A percentile compares a stretch with the other conserved stretches of the same genome.
These are phyloP conservation scores for Procambarus clarkii DNA, from an alignment of 1,140 invertebrate genomes.

Conservation along the genomic window DNA sequence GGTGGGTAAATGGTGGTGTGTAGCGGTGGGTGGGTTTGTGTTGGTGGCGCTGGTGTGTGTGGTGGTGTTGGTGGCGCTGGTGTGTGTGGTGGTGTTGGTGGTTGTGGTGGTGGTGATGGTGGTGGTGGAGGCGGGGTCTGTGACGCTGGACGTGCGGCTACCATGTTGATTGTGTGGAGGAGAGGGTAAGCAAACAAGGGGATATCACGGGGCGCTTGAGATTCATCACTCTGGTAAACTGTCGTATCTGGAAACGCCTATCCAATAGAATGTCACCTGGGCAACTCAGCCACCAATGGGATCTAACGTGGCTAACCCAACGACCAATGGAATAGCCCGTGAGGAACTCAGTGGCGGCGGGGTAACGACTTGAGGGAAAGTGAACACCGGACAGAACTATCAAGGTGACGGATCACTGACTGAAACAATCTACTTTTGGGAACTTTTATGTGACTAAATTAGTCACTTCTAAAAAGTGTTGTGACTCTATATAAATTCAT, in stretches of 20 bases:
- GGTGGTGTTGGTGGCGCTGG: conserved; percentile 19
- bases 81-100: background rate
- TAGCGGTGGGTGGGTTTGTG: background rate
- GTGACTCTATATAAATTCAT: background rate
- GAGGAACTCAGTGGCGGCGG: no score
- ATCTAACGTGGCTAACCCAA: background rate
- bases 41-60: conserved; percentile 14
- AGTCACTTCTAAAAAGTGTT: no score
- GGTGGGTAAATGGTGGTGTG: background rate
- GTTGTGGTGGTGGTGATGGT: conserved; percentile 6
- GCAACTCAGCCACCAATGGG: background rate
- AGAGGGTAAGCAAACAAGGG: conserved; percentile 2
- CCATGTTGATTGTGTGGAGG: conserved; percentile 20
- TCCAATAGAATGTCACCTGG: background rate
- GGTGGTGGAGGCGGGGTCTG: conserved; percentile 3
- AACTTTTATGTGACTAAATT: background rate
- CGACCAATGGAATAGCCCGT: no score
- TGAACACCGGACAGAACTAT: background rate
- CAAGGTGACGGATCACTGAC: background rate
- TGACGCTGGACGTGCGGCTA: conserved; percentile 17
- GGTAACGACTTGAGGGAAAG: no score
- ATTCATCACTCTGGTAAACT: background rate
- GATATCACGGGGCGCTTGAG: background rate
- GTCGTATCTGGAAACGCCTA: background rate
- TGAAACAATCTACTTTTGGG: background rate